phyloP scores from a whole-genome alignment of 2,113 vertebrate genomes.

The Lota lota region DNA sequence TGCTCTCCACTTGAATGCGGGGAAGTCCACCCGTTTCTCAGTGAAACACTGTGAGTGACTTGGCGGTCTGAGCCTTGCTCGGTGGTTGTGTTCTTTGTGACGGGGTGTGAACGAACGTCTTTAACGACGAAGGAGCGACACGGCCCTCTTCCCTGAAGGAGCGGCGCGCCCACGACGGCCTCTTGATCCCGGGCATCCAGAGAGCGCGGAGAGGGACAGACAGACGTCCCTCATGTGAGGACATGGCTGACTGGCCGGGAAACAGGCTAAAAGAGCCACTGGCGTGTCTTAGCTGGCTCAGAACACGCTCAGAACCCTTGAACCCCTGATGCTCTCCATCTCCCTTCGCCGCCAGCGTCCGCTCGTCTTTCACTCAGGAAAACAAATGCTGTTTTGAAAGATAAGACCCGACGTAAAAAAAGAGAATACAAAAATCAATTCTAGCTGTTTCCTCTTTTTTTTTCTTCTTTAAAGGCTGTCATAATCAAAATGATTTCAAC shows the following conservation, averaged over 20 bases:
- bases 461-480: constrained; percentile 13
- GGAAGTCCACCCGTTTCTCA: constrained; percentile 39
- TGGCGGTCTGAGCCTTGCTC: too few relatives aligned
- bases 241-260: constrained; percentile 52
- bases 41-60: constrained; percentile 20
- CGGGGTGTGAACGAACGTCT: background rate
- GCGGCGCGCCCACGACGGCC: too few relatives aligned
- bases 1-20: constrained; percentile 24
- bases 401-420: background rate
- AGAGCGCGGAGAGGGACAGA: constrained; percentile 43
- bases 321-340: constrained; percentile 46
- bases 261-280: constrained; percentile 60
- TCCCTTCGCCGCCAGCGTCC: constrained; percentile 27
- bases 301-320: constrained; percentile 54
- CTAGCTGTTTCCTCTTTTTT: constrained; percentile 15
- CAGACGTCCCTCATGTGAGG: constrained; percentile 63
- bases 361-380: constrained; percentile 31
- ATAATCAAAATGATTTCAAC: constrained; percentile 3
- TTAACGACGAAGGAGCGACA: constrained; percentile 35
- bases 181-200: background rate
- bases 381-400: constrained; percentile 42
- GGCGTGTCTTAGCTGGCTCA: constrained; percentile 67
- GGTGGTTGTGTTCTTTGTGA: too few relatives aligned
- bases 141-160: too few relatives aligned
- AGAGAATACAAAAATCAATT: too few relatives aligned